Percentiles rank a stretch among this genome's conserved stretches.
Evolutionary conservation across 2,797 vertebrate species (phyloP).

Genomic region (Tragopan temminckii): DNA sequence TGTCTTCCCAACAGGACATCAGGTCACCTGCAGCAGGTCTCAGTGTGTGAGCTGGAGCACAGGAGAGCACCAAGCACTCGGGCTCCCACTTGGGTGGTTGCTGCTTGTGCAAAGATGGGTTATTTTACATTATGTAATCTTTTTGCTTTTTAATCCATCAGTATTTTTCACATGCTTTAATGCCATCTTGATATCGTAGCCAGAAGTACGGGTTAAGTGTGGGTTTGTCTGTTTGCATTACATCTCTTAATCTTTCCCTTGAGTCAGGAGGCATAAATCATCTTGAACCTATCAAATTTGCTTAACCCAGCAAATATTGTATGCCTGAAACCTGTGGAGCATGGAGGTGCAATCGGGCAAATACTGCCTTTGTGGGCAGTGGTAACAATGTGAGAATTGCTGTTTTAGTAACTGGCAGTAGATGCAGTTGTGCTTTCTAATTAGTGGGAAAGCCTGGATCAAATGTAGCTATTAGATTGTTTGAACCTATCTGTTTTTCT

Average conservation of each 20-base stretch:
- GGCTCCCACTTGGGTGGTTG: background rate
- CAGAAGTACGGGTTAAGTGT: background rate
- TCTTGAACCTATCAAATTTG: background rate
- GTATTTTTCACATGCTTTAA: background rate
- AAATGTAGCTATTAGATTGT: background rate
- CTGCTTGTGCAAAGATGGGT: background rate
- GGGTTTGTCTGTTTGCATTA: background rate
- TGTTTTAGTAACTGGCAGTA: background rate
- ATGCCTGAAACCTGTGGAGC: fast-evolving
- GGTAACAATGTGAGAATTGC: background rate
- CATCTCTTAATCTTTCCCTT: background rate
- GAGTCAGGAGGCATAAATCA: background rate
- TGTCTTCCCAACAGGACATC: background rate
- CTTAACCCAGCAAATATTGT: background rate
- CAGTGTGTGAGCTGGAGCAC: fast-evolving
- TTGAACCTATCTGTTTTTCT: background rate
- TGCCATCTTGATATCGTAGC: background rate
- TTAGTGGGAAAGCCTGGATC: background rate
- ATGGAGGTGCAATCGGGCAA: fast-evolving
- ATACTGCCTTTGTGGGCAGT: background rate
- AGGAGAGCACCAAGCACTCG: background rate
- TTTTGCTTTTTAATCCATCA: background rate
- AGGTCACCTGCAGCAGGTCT: background rate
- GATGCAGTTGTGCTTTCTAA: background rate
- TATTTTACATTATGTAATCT: background rate